Percentiles rank a stretch among this genome's conserved stretches.
phyloP scores from a whole-genome alignment of 2,888 invertebrate species.

The Amiota mariae region DNA sequence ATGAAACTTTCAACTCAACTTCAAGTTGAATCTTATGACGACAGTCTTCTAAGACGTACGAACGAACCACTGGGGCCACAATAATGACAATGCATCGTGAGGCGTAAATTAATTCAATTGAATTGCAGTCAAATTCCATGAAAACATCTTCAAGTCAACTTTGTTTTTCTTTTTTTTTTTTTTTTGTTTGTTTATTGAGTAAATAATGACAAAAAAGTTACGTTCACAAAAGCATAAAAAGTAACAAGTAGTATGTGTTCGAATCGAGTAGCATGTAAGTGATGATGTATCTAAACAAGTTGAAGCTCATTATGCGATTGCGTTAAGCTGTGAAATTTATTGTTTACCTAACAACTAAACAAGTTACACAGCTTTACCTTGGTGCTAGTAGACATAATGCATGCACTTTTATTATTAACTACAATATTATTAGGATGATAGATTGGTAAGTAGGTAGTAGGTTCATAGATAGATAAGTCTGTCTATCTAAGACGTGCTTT shows the following conservation, averaged over 20 bases:
- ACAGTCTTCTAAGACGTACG: slow-evolving; percentile 23
- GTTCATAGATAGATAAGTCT: not conserved
- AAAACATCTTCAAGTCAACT: slow-evolving; percentile 47
- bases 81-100: slow-evolving; percentile 59
- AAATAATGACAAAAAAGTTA: not conserved
- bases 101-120: slow-evolving; percentile 72
- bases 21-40: not conserved
- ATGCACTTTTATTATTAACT: slow-evolving; percentile 23
- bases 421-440: not conserved
- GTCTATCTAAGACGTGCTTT: slow-evolving; percentile 6
- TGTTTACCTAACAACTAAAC: slow-evolving; percentile 56
- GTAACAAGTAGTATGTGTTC: slow-evolving; percentile 21
- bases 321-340: slow-evolving; percentile 71
- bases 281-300: slow-evolving; percentile 21
- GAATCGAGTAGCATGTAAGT: slow-evolving; percentile 5
- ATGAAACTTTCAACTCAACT: too few species aligned
- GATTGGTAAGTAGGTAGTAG: slow-evolving; percentile 7
- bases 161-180: slow-evolving; percentile 54
- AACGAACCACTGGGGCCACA: slow-evolving; percentile 33
- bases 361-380: too few species aligned
- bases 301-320: slow-evolving; percentile 68
- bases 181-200: slow-evolving; percentile 54
- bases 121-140: slow-evolving; percentile 66
- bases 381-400: not conserved
- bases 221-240: slow-evolving; percentile 11